These are phyloP conservation scores for Lasiurus borealis DNA, from an alignment of 2,113 vertebrate species.

Conservation along the genomic window DNA sequence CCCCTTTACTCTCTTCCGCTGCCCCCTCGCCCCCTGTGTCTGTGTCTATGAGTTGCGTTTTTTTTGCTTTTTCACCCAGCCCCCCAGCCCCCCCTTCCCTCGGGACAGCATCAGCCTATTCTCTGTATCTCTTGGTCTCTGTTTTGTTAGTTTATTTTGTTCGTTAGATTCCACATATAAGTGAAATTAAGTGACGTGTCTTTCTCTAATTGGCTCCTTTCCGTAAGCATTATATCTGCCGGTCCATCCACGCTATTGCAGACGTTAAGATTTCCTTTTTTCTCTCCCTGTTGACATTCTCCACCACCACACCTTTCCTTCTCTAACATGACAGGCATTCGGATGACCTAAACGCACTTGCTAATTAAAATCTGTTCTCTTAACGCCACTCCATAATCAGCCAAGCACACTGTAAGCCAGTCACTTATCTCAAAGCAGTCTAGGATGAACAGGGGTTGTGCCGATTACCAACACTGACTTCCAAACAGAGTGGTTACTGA, in stretches of 20 bases:
- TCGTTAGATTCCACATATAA: background rate
- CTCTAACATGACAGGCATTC: slow-evolving; percentile 1
- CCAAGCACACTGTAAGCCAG: slow-evolving; percentile 31
- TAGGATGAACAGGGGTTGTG: background rate
- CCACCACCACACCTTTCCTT: slow-evolving; percentile 24
- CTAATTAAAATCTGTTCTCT: slow-evolving; percentile 55
- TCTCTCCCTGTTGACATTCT: slow-evolving; percentile 2
- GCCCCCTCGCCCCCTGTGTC: background rate
- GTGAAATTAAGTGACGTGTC: background rate
- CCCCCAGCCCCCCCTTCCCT: background rate
- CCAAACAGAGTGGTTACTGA: background rate
- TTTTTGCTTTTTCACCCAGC: background rate
- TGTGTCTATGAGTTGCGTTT: background rate
- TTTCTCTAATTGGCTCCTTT: background rate
- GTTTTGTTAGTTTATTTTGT: background rate
- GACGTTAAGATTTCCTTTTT: too few species aligned
- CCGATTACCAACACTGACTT: background rate
- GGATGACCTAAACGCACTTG: background rate
- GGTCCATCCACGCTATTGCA: background rate
- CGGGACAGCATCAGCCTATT: background rate
- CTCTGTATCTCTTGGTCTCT: background rate
- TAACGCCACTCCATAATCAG: slow-evolving; percentile 48
- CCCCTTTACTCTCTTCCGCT: background rate
- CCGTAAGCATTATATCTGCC: background rate
- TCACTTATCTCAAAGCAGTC: background rate